Percentiles rank a stretch among this genome's conserved stretches.
phyloP scores from a whole-genome alignment of 2,888 invertebrate species.

The Callyntrura guangdongensis region DNA sequence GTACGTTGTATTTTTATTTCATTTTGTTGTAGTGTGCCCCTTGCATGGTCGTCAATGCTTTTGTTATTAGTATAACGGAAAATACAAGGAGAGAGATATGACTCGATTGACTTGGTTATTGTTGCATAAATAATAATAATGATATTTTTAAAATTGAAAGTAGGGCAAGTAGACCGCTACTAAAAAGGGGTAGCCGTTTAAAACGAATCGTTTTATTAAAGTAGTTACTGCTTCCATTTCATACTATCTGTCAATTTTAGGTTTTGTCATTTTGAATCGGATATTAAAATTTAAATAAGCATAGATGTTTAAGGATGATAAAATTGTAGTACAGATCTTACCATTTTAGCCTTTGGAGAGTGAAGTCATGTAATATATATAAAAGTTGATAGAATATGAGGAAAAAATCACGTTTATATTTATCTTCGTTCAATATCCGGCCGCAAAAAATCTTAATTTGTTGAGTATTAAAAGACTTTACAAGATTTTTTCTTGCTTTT shows the following conservation, averaged over 20 bases:
- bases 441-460: neutral
- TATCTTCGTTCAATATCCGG: neutral
- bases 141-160: slow-evolving; percentile 48
- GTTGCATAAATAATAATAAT: slow-evolving; percentile 27
- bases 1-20: no score
- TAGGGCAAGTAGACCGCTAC: slow-evolving; percentile 45
- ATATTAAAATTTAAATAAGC: slow-evolving; percentile 29
- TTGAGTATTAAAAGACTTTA: neutral
- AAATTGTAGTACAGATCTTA: neutral
- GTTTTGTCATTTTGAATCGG: slow-evolving; percentile 29
- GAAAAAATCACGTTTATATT: neutral
- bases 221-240: neutral
- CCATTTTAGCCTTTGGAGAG: neutral
- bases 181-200: slow-evolving; percentile 26
- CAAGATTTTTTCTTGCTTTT: neutral
- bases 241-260: neutral
- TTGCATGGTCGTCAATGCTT: neutral
- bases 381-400: no score
- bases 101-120: slow-evolving; percentile 60
- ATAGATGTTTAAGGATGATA: neutral
- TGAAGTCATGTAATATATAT: no score
- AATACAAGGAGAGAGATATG: slow-evolving; percentile 34
- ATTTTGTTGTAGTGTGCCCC: slow-evolving; percentile 9
- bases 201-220: neutral
- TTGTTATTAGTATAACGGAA: slow-evolving; percentile 27